Conservation (phyloP, 2,797 vertebrate genomes). For the Sphenopsis melanotis region DNA sequence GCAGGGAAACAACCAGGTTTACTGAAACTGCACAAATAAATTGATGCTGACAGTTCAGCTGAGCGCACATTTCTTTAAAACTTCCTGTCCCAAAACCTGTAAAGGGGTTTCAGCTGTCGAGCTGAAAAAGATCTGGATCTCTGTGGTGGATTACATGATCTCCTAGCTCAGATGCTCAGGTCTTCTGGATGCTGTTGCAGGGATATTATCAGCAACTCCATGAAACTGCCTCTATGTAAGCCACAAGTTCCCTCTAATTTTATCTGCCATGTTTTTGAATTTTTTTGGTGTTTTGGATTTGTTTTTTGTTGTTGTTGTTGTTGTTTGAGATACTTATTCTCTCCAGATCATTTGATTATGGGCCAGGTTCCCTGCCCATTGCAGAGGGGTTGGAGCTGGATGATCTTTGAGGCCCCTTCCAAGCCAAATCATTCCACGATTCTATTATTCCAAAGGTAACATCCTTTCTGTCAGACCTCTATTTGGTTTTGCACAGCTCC, state of each 20-base stretch:
- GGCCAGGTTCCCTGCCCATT: neutral
- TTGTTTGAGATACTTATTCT: neutral
- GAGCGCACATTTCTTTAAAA: neutral
- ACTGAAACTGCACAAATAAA: neutral
- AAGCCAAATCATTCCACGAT: neutral
- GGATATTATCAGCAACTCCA: neutral
- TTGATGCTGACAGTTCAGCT: neutral
- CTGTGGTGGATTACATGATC: fast-evolving
- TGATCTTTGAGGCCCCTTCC: neutral
- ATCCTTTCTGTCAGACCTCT: neutral
- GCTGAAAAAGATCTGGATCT: neutral
- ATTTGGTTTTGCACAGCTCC: neutral
- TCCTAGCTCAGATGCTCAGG: neutral
- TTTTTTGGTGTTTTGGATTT: neutral
- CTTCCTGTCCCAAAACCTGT: neutral
- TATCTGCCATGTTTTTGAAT: neutral
- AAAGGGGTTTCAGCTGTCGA: neutral
- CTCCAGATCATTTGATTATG: neutral
- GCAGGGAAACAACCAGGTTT: neutral
- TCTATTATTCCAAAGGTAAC: neutral
- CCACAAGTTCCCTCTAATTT: neutral
- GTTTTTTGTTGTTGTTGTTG: fast-evolving
- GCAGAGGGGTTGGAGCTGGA: neutral
- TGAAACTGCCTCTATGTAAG: fast-evolving
- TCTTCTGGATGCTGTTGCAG: neutral